Evolutionary conservation across 2,113 vertebrate species (phyloP).

Genomic region (Melanotaenia duboulayi): DNA sequence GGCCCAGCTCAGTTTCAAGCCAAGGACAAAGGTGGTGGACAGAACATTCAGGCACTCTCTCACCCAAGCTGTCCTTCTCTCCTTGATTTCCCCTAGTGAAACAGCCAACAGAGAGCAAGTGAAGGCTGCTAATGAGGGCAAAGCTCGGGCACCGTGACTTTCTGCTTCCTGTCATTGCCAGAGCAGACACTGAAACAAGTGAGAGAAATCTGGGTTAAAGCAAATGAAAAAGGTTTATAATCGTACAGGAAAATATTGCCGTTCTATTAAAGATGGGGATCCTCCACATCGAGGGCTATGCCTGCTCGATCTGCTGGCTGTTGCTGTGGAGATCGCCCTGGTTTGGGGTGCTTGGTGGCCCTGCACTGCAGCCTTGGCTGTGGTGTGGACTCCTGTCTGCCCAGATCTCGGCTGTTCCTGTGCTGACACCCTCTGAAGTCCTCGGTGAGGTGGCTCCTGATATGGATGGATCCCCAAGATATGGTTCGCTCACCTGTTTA

Average conservation of each 20-base stretch:
- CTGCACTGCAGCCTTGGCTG: no score
- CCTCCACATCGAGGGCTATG: no score
- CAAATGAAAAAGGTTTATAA: conserved; percentile 14
- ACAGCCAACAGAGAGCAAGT: conserved; percentile 10
- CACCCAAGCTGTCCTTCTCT: not conserved
- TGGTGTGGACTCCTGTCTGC: no score
- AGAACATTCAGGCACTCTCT: conserved; percentile 1
- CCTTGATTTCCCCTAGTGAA: conserved; percentile 10
- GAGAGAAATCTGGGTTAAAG: conserved; percentile 8
- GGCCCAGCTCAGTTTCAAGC: conserved; percentile 37
- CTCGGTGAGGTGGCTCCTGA: no score
- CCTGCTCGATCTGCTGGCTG: no score
- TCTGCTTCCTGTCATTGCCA: conserved; percentile 21
- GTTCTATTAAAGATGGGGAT: no score
- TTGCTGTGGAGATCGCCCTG: no score
- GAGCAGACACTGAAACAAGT: not conserved
- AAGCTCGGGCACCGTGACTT: conserved; percentile 3
- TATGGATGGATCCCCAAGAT: no score
- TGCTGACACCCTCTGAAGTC: no score
- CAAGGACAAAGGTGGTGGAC: conserved; percentile 9
- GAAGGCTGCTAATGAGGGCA: conserved; percentile 56
- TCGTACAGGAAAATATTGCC: not conserved
- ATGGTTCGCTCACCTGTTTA: no score
- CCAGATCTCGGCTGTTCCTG: no score
- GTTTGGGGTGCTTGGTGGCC: no score